Percentiles rank a stretch among this genome's conserved stretches.
Conservation (phyloP, 2,797 vertebrate genomes). For the Centropyge bicolor region DNA sequence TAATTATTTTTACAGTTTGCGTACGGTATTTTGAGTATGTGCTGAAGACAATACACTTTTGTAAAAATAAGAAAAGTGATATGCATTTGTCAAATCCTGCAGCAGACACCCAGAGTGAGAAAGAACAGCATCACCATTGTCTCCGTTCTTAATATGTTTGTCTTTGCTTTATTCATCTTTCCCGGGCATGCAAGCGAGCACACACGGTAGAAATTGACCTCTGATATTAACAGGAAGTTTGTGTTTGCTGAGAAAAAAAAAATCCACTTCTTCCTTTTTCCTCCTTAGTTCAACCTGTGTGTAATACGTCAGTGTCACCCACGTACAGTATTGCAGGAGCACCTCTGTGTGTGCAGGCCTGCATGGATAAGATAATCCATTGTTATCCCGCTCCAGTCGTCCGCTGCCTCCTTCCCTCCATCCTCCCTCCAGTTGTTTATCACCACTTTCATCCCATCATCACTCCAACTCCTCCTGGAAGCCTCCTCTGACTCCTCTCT, state of each 20-base stretch:
- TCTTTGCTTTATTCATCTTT: not conserved
- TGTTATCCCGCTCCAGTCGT: constrained; percentile 57
- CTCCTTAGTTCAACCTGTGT: constrained; percentile 20
- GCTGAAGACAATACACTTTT: not conserved
- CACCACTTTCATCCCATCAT: constrained; percentile 77
- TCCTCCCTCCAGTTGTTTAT: constrained; percentile 77
- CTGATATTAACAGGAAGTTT: not conserved
- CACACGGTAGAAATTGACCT: not conserved
- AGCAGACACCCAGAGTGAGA: not conserved
- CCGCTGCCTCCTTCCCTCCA: constrained; percentile 62
- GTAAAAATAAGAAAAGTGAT: not conserved
- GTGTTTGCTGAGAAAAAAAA: constrained; percentile 6
- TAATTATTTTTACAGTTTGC: not conserved
- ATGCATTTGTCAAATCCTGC: not conserved
- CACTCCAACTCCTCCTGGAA: constrained; percentile 72
- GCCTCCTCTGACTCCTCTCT: constrained; percentile 73
- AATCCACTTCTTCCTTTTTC: constrained; percentile 11
- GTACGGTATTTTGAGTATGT: not conserved
- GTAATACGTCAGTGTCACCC: constrained; percentile 51
- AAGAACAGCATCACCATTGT: not conserved
- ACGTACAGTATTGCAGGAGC: constrained; percentile 20
- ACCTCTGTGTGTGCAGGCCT: constrained; percentile 45
- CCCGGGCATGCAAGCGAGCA: not conserved
- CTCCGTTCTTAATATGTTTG: not conserved
- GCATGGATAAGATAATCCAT: constrained; percentile 59